Evolutionary conservation across 1,140 invertebrate species (phyloP), one percentile per base, ranked within the genome.

Genomic region (Bombus soroeensis): DNA sequence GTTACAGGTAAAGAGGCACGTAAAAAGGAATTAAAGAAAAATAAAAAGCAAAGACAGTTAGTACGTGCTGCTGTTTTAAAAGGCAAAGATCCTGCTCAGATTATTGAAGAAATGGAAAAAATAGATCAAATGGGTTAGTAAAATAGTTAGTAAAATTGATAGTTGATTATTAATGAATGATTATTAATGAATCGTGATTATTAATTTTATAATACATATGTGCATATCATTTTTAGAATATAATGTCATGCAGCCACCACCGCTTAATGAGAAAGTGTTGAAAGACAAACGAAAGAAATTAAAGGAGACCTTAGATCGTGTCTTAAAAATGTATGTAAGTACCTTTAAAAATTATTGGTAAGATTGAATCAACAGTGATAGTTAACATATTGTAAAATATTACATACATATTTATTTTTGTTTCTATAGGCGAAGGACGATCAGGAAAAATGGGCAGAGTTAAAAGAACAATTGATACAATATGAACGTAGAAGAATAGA

Each of bases 11-110:
- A 99, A 96, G 99, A 99, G 95, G 99, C 99, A 28, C 96, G 99
- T 86, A 99, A 99, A 95, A 98, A 98, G 94, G 99, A 99, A 95
- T 94, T 99, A 32, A 99, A 99, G 94, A 99, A 99, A 96, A 99
- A 99, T 95, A 99, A 99, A 94, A 98, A 98, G 91, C 99, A 99
- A 94, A 96, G 99, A 74, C 98, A 99, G 95, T 97, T 99, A 95
- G 99, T 99, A 5, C 95, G 99, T 92, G 98, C 98, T 83, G 98
- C 99, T 80, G 99, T 99, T n/a, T 95, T 99, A 1, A 99, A 99
- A 96, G 98, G 99, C 93, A 99, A 99, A 96, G 99, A 99, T 97
- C 99, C 99, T 15, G 96, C 97, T 82, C 98, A 99, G 94, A 97
- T 99, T 79, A 96, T 99, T 57, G 97, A 98, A 94, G 99, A 99